Evolutionary conservation across 2,888 invertebrate genomes (phyloP).

Genomic region (Clostera curtula): DNA sequence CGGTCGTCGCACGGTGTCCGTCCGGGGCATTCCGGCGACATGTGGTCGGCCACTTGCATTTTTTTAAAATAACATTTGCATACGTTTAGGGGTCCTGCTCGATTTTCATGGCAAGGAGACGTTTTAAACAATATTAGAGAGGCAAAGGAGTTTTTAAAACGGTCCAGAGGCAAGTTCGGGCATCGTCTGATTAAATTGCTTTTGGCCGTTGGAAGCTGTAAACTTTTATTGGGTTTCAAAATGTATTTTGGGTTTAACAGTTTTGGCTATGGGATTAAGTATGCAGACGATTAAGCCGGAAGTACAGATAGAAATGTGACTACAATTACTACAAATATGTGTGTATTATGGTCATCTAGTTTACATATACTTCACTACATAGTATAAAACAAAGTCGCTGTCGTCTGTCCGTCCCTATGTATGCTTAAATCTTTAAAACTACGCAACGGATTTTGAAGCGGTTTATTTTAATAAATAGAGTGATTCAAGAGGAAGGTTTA

Average conservation of each 20-base stretch:
- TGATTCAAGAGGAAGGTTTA: too few relatives aligned
- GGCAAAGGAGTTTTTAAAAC: constrained; percentile 29
- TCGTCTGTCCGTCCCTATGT: too few relatives aligned
- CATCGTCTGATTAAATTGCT: constrained; percentile 47
- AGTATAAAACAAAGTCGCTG: too few relatives aligned
- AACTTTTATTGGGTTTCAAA: constrained; percentile 23
- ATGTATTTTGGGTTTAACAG: constrained; percentile 18
- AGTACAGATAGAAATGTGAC: constrained; percentile 5
- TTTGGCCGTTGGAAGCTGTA: constrained; percentile 25
- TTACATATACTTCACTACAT: too few relatives aligned
- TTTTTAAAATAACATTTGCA: constrained; percentile 70
- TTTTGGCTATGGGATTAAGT: constrained; percentile 16
- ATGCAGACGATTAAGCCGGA: constrained; percentile 10
- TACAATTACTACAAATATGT: constrained; percentile 8
- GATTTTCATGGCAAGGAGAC: constrained; percentile 20
- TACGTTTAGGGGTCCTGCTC: constrained; percentile 47
- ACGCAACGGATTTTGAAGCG: too few relatives aligned
- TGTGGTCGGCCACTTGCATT: constrained; percentile 64
- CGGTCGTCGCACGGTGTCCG: constrained; percentile 25
- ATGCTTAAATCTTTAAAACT: too few relatives aligned
- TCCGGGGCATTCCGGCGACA: constrained; percentile 51
- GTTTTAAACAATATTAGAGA: constrained; percentile 30
- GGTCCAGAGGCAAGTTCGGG: constrained; percentile 23
- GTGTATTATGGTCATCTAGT: too few relatives aligned
- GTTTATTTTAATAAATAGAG: too few relatives aligned